Evolutionary conservation across 2,797 vertebrate genomes (phyloP).

Genomic region (Anguilla obscura): DNA sequence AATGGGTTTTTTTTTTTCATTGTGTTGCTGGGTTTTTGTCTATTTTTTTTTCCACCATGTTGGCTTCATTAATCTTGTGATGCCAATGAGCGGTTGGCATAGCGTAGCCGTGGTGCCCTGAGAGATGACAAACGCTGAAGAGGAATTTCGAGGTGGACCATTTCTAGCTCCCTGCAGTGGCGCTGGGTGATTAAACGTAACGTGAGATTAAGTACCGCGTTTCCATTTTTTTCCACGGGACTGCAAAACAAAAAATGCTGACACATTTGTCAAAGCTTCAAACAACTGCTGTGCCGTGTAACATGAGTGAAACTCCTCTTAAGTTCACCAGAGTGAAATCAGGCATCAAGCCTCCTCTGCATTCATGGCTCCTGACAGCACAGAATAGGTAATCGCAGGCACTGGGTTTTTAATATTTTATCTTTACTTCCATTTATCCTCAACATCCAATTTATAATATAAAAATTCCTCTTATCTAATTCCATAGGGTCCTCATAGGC

Average conservation of each 20-base stretch:
- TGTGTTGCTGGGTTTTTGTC: neutral
- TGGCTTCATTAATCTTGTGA: neutral
- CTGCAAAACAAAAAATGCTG: neutral
- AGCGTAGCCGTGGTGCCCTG: neutral
- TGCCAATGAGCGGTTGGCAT: neutral
- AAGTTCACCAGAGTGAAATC: neutral
- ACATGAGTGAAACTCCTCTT: neutral
- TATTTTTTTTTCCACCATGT: neutral
- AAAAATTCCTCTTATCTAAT: neutral
- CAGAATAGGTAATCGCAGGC: neutral
- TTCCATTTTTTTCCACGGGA: constrained; percentile 15
- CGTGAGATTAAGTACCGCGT: neutral
- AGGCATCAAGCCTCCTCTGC: neutral
- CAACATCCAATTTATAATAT: neutral
- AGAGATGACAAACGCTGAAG: neutral
- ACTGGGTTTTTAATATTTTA: neutral
- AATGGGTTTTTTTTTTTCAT: neutral
- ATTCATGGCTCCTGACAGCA: neutral
- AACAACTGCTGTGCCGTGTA: neutral
- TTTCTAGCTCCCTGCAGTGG: neutral
- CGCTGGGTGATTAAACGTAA: neutral
- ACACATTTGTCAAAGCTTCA: neutral
- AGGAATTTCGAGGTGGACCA: neutral
- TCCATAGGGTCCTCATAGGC: neutral
- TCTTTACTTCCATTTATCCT: neutral